Evolutionary conservation across 1,140 invertebrate genomes (phyloP).

Genomic region (Bombus soroeensis): DNA sequence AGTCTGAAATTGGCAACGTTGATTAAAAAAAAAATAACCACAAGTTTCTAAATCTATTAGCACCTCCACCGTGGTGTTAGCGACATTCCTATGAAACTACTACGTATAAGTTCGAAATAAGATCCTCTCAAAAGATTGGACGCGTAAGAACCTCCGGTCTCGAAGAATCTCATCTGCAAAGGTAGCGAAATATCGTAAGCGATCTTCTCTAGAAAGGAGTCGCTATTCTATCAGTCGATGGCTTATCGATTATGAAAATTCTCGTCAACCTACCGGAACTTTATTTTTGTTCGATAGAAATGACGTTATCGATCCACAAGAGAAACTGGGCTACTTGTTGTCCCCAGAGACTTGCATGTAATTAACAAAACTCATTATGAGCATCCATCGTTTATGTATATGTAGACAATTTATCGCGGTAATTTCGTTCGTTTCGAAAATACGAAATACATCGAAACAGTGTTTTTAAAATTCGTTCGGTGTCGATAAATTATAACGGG

Average conservation of each 20-base stretch:
- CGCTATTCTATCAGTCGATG: slow-evolving; percentile 1
- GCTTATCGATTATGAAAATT: slow-evolving; percentile 29
- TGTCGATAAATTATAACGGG: no score
- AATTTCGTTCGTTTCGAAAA: slow-evolving; percentile 9
- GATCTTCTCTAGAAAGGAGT: neutral
- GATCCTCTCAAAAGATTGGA: neutral
- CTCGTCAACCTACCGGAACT: slow-evolving; percentile 35
- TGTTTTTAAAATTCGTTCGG: neutral
- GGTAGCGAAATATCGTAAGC: neutral
- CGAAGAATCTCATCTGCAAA: neutral
- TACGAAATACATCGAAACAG: neutral
- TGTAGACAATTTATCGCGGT: slow-evolving; percentile 2
- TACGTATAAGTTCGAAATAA: neutral
- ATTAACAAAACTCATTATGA: slow-evolving; percentile 76
- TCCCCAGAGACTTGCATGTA: slow-evolving; percentile 51
- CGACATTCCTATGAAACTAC: neutral
- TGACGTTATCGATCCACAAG: slow-evolving; percentile 59
- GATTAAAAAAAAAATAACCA: no score
- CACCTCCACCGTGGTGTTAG: no score
- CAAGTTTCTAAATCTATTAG: no score
- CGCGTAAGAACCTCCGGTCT: no score
- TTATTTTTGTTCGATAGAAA: slow-evolving; percentile 55
- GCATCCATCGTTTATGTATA: slow-evolving; percentile 29
- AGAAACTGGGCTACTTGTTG: slow-evolving; percentile 40
- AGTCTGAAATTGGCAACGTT: no score